Percentiles rank a stretch among this genome's conserved stretches.
phyloP scores from a whole-genome alignment of 2,797 vertebrate genomes.

The Lophotriccus pileatus region DNA sequence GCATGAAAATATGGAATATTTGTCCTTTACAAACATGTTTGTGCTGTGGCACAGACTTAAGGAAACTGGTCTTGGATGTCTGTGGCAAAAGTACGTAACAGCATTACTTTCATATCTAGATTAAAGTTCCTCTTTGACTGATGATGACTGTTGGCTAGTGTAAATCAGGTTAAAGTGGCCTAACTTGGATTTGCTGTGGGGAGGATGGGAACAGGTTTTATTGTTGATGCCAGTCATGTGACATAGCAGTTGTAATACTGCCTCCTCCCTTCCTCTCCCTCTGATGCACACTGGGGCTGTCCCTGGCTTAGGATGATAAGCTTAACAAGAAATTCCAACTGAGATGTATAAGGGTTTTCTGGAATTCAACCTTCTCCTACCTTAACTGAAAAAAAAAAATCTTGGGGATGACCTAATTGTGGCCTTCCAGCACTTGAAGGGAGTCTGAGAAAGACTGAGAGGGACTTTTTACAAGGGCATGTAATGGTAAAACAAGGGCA shows the following conservation, averaged over 20 bases:
- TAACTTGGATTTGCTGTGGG: neutral
- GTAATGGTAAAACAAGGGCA: neutral
- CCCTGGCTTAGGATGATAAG: neutral
- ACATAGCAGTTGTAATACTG: neutral
- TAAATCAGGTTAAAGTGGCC: neutral
- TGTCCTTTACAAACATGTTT: neutral
- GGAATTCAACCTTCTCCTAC: neutral
- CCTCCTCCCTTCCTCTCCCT: neutral
- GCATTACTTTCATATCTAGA: neutral
- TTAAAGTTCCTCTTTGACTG: neutral
- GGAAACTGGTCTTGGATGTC: neutral
- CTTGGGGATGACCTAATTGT: neutral
- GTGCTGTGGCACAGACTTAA: neutral
- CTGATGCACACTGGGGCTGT: accelerated
- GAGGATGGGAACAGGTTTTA: neutral
- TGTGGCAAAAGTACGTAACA: neutral
- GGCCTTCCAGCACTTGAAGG: neutral
- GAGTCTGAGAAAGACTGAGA: neutral
- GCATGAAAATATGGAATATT: neutral
- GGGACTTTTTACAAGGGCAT: too few species aligned
- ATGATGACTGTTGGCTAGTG: neutral
- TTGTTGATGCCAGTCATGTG: neutral
- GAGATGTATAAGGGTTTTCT: neutral
- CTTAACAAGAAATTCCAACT: neutral
- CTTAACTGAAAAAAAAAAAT: neutral